Evolutionary conservation across 1,140 invertebrate genomes (phyloP), one percentile per base, ranked within the genome.

Genomic region (Lepidurus apus): DNA sequence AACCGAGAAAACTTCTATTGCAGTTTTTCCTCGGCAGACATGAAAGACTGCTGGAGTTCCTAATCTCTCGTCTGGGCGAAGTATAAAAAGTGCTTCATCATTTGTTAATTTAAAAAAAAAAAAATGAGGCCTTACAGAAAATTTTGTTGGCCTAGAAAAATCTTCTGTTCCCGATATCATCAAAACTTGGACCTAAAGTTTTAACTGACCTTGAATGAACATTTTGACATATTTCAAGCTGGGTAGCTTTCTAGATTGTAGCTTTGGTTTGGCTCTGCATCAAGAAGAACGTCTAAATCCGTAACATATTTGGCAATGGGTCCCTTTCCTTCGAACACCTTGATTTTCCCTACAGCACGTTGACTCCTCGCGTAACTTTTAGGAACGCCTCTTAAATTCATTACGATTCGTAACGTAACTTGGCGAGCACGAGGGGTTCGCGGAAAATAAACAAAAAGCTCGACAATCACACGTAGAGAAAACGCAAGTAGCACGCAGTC

Each of bases 241-340:
- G 53, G 17, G 53, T 34, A 65, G 53, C n/a, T 65, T 65, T 65
- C 53, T 65, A 65, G 53, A n/a, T 17, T 21, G 53, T 65, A 65
- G 53, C 53, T 13, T 65, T 65, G 53, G 53, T 65, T 65, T 65
- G 53, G 53, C 53, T 65, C 53, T 13, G 9, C 53, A 65, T 65
- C 53, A 65, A 65, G 53, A 65, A 65, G 53, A 21, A 65, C 53
- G 21, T 65, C 53, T 65, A 65, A 65, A 65, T 65, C 53, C 17
- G 53, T 65, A 65, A 65, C 53, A 65, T 65, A 65, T 65, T 65
- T 65, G 53, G 53, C 53, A 65, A 7, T 9, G 9, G 53, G 8
- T 9, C 53, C 53, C 53, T 21, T 65, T 65, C 17, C 21, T n/a
- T 65, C 53, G 53, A 65, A 65, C 8, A 65, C 53, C 53, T n/a